A percentile compares a stretch with the other conserved stretches of the same genome.
phyloP scores from a whole-genome alignment of 2,113 vertebrate genomes.

The Manacus vitellinus region DNA sequence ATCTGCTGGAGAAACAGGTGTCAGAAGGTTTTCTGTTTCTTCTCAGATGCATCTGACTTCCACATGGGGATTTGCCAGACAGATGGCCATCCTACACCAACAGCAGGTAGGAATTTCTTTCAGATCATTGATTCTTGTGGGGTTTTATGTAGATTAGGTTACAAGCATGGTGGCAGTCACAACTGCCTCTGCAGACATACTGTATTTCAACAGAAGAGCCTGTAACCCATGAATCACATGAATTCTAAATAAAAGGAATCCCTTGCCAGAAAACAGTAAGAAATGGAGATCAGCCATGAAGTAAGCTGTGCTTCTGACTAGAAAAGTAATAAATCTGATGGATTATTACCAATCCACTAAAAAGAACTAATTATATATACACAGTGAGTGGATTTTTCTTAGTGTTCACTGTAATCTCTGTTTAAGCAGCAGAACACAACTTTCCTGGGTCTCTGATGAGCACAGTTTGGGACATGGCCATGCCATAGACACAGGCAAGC shows the following conservation, averaged over 20 bases:
- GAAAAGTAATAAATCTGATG: background rate
- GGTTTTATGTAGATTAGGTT: background rate
- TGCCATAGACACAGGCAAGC: background rate
- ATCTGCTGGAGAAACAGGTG: background rate
- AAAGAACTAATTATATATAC: background rate
- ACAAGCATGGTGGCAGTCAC: background rate
- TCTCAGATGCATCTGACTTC: background rate
- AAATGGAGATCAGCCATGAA: background rate
- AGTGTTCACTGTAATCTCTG: background rate
- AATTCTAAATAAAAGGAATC: slow-evolving; percentile 14
- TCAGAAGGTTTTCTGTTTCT: slow-evolving; percentile 11
- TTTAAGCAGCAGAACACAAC: background rate
- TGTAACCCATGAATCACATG: background rate
- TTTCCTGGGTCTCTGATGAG: background rate
- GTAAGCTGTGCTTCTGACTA: background rate
- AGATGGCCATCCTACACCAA: slow-evolving; percentile 34
- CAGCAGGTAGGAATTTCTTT: slow-evolving; percentile 41
- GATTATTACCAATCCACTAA: background rate
- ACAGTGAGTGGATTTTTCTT: background rate
- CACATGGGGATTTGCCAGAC: background rate
- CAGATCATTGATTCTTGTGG: background rate
- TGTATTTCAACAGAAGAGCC: slow-evolving; percentile 12
- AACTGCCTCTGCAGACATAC: background rate
- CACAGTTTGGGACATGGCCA: background rate
- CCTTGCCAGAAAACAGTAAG: background rate